phyloP scores from a whole-genome alignment of 2,888 invertebrate genomes.

The Liodrosophila aerea region DNA sequence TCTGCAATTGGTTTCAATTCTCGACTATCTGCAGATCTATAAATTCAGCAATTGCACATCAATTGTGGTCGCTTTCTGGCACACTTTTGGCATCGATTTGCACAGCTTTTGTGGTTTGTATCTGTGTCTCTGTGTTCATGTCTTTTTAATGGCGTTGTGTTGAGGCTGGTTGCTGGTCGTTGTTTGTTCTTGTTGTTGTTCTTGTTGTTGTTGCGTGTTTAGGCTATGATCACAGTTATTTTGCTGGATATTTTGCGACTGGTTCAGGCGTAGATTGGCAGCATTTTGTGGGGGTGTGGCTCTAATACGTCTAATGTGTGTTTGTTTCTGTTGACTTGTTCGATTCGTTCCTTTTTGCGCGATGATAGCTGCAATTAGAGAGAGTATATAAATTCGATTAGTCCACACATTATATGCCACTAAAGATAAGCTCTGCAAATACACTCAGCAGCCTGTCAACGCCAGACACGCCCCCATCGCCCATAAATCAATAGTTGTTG shows the following conservation, averaged over 20 bases:
- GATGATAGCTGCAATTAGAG: conserved; percentile 39
- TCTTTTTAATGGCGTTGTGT: conserved; percentile 30
- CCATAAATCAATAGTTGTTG: conserved; percentile 51
- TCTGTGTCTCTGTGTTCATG: conserved; percentile 5
- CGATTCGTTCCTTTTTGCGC: conserved; percentile 8
- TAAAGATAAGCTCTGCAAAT: conserved; percentile 27
- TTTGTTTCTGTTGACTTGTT: not conserved
- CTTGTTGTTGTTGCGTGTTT: conserved; percentile 40
- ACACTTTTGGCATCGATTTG: conserved; percentile 13
- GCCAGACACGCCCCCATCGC: conserved; percentile 25
- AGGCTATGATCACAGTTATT: conserved; percentile 72
- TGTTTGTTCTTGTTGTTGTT: conserved; percentile 18
- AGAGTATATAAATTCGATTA: conserved; percentile 14
- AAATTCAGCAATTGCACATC: conserved; percentile 46
- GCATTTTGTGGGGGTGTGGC: conserved; percentile 63
- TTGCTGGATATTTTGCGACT: conserved; percentile 52
- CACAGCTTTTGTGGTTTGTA: not conserved
- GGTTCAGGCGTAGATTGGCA: conserved; percentile 64
- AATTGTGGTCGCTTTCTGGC: conserved; percentile 39
- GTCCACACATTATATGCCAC: conserved; percentile 39
- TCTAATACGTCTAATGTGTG: conserved; percentile 25
- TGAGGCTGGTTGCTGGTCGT: conserved; percentile 43
- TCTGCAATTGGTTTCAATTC: conserved; percentile 60
- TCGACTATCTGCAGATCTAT: conserved; percentile 48
- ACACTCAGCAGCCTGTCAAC: not conserved